Evolutionary conservation across 1,140 invertebrate species (phyloP).

Genomic region (Listronotus oregonensis): DNA sequence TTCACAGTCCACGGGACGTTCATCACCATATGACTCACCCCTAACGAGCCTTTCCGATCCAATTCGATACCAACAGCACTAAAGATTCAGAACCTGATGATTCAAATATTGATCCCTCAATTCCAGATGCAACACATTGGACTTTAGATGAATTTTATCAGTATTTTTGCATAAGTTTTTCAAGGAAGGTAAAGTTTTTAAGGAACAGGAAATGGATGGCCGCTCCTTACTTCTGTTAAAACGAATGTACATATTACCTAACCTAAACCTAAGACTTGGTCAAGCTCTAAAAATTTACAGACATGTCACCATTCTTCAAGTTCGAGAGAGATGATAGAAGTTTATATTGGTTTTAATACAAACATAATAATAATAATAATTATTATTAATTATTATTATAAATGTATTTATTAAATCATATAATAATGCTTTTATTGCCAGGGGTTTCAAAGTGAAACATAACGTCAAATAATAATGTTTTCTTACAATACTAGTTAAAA

Average conservation of each 20-base stretch:
- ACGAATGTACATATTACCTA: conserved; percentile 77
- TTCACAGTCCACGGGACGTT: conserved; percentile 39
- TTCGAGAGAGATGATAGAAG: conserved; percentile 69
- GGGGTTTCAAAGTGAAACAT: no score
- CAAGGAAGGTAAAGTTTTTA: conserved; percentile 78
- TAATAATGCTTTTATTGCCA: no score
- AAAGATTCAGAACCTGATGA: conserved; percentile 51
- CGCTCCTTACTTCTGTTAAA: conserved; percentile 78
- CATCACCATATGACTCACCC: conserved; percentile 37
- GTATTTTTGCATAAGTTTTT: conserved; percentile 75
- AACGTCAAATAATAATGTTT: no score
- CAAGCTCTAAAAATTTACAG: conserved; percentile 86
- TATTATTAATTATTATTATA: no score
- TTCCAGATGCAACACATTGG: conserved; percentile 82
- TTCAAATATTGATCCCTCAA: conserved; percentile 64
- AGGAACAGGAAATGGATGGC: conserved; percentile 88
- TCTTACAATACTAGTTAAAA: no score
- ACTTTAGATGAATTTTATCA: conserved; percentile 78
- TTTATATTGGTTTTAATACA: conserved; percentile 57
- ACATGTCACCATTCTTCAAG: conserved; percentile 75
- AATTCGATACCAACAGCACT: conserved; percentile 47
- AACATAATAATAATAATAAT: neutral
- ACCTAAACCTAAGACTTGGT: conserved; percentile 78
- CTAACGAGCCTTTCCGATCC: conserved; percentile 46
- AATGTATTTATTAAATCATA: no score